A percentile compares a stretch with the other conserved stretches of the same genome.
phyloP scores from a whole-genome alignment of 1,140 invertebrate genomes.

The Drosophila paulistorum region DNA sequence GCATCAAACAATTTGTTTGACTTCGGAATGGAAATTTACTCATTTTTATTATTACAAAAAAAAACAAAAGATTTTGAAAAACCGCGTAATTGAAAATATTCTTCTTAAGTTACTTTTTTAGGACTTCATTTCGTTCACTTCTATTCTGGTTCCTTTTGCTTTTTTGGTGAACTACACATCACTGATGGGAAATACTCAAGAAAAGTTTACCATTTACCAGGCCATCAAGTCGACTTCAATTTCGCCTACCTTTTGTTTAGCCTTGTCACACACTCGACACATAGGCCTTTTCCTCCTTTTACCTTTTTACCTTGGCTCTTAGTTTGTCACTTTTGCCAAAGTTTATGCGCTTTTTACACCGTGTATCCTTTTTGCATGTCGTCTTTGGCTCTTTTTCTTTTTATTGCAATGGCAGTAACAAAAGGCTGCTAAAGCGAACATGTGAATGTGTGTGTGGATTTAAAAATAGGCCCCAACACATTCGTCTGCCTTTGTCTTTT shows the following conservation, averaged over 20 bases:
- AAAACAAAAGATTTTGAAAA: too few species aligned
- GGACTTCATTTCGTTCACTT: neutral
- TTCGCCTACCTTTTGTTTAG: conserved; percentile 57
- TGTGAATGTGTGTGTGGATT: conserved; percentile 18
- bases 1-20: too few species aligned
- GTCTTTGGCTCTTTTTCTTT: conserved; percentile 48
- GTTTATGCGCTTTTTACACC: conserved; percentile 76
- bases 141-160: neutral
- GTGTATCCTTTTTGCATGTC: conserved; percentile 75
- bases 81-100: too few species aligned
- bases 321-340: conserved; percentile 61
- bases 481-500: conserved; percentile 4
- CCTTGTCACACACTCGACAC: neutral
- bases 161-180: neutral
- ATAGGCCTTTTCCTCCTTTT: conserved; percentile 10
- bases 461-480: neutral
- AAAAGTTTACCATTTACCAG: conserved; percentile 76
- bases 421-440: conserved; percentile 37
- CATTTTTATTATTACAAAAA: too few species aligned
- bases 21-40: too few species aligned
- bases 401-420: conserved; percentile 62
- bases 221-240: conserved; percentile 67
- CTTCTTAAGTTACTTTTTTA: too few species aligned
- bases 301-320: conserved; percentile 42
- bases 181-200: conserved; percentile 8